Base-by-base conservation (phyloP, 2,888 invertebrate genomes). In the Omphaloscelis lunosa region DNA sequence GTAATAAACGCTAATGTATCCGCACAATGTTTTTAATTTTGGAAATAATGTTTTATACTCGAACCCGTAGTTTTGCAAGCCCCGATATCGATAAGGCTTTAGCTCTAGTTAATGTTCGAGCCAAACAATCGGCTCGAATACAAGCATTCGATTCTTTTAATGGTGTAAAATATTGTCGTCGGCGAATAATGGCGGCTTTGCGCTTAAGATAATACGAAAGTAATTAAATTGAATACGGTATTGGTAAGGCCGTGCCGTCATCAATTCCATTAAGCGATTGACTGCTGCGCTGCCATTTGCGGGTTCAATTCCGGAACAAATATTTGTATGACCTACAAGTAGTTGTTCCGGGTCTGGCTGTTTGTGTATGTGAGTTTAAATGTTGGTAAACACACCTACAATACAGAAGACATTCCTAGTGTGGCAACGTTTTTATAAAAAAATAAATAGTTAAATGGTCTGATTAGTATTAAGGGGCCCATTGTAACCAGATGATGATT, bases 1-100 rank as follows among this genome's bases (percentile, higher is more conserved):
- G 82, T 74, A 87, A 85, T 87, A 85, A 86, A 88, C 80, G 82
- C 84, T 89, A 90, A 90, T 87, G 88, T 89, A 82, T 88, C 83
- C 84, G 83, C 78, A 77, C 77, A 87, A 72, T 59, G 59, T 29
- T 59, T 59, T 59, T 29, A 59, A 59, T 59, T 29, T 59, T 9
- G 59, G 29, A 59, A 78, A 83, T 86, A 82, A 80, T 82, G 77
- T 82, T 83, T 84, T 82, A 82, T 79, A 76, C 63, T 73, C 68
- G 45, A 63, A 70, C 34, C 65, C 73, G 68, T 86, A 88, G 84
- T 74, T 86, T 59, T 63, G 61, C 68, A 41, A 73, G 48, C 62
- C 34, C 8, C 29, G 41, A 53, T 66, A 84, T 85, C 53, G 72
- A 87, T 80, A 70, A 56, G 34, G 39, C 41, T 41, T 45, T 56